Conservation (phyloP, 1,140 invertebrate species). For the Coelopa frigida region DNA sequence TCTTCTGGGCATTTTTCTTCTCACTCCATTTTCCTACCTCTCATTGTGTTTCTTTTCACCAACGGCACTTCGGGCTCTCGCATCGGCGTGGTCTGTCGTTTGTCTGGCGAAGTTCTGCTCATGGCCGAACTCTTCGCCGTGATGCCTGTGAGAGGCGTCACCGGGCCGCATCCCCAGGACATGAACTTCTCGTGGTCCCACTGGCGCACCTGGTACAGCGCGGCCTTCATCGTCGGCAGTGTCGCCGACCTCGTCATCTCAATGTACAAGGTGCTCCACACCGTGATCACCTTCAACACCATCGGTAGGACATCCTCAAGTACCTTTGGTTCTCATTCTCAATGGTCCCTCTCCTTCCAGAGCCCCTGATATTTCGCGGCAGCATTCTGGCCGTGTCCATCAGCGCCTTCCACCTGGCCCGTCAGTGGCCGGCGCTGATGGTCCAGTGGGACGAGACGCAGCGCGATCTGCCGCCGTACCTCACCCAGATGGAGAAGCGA, state of each 20-base stretch:
- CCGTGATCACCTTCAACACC: conserved; percentile 32
- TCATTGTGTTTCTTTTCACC: conserved; percentile 1
- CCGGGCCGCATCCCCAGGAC: conserved; percentile 20
- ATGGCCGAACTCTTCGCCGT: conserved; percentile 41
- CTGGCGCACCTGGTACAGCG: conserved; percentile 24
- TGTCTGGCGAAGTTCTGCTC: conserved; percentile 20
- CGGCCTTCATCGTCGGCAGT: conserved; percentile 22
- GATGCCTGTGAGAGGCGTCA: conserved; percentile 39
- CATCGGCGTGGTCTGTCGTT: too few species aligned
- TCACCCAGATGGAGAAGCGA: conserved; percentile 24
- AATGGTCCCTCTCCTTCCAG: conserved; percentile 4
- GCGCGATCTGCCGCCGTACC: conserved; percentile 28
- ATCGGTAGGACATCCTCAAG: conserved; percentile 24
- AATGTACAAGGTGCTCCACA: conserved; percentile 25
- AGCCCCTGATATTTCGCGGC: conserved; percentile 35
- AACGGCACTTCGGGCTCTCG: too few species aligned
- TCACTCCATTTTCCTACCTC: background rate
- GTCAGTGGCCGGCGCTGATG: conserved; percentile 39
- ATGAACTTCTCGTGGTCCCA: conserved; percentile 35
- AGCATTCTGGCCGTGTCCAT: conserved; percentile 23
- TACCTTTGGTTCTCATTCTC: background rate
- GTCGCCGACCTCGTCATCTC: conserved; percentile 19
- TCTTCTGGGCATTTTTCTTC: too few species aligned
- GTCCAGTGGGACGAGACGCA: conserved; percentile 32
- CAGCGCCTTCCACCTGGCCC: conserved; percentile 25